These are phyloP conservation scores for Oreochromis spilurus DNA, from an alignment of 2,113 vertebrate genomes.

Conservation along the genomic window DNA sequence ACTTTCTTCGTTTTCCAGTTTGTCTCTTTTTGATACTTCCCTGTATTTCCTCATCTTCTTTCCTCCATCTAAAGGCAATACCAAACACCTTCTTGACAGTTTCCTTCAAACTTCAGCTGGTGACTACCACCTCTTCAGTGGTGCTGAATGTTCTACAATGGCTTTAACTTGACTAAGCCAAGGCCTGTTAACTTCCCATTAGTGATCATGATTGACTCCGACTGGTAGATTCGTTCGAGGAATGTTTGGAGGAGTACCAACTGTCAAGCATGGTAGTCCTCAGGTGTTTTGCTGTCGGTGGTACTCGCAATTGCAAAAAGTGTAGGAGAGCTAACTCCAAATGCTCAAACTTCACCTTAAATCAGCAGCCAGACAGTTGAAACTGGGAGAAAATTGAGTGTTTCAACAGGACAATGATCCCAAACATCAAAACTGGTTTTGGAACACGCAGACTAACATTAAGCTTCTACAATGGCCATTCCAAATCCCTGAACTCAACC, in stretches of 20 bases:
- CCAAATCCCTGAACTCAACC: neutral
- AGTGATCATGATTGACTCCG: neutral
- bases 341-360: rapidly evolving
- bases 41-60: neutral
- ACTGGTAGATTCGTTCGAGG: neutral
- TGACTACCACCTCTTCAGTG: neutral
- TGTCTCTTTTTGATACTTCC: neutral
- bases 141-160: neutral
- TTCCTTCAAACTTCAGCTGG: rapidly evolving
- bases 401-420: neutral
- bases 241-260: neutral
- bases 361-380: neutral
- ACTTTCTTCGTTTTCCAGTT: neutral
- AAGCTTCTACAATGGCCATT: neutral
- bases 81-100: neutral
- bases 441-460: neutral
- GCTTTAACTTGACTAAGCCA: neutral
- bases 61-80: rapidly evolving
- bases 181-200: neutral
- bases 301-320: neutral
- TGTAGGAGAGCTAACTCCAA: rapidly evolving
- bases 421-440: neutral
- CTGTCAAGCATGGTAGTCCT: neutral
- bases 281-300: rapidly evolving
- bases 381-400: neutral